These are phyloP conservation scores for Muscicapa striata DNA, from an alignment of 2,797 vertebrate species.

Conservation along the genomic window DNA sequence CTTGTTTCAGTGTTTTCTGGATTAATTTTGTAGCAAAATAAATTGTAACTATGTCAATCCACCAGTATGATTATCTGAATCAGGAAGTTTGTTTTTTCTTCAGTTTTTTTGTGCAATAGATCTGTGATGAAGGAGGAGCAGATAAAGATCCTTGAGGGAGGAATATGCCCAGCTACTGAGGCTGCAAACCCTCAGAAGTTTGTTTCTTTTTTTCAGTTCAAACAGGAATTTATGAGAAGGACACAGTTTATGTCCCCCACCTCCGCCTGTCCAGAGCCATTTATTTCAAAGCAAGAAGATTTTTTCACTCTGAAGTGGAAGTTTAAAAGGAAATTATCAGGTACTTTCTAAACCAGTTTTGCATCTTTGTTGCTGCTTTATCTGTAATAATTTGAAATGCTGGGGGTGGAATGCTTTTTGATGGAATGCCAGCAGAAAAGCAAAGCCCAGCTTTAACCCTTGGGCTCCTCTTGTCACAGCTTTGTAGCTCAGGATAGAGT, in stretches of 20 bases:
- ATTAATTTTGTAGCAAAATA: not conserved
- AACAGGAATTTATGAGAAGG: not conserved
- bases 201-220: not conserved
- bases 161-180: not conserved
- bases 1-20: not conserved
- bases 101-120: not conserved
- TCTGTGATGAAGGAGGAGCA: not conserved
- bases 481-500: not conserved
- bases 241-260: not conserved
- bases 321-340: conserved; percentile 28
- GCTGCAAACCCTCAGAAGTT: not conserved
- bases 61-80: not conserved
- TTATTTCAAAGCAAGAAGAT: conserved; percentile 26
- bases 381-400: conserved; percentile 25
- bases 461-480: not conserved
- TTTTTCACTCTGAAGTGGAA: conserved; percentile 20
- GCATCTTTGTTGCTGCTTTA: conserved; percentile 19
- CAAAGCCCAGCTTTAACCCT: not conserved
- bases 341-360: conserved; percentile 39
- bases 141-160: not conserved
- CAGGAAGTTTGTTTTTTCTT: not conserved
- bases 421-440: not conserved
- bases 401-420: not conserved
- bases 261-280: not conserved
- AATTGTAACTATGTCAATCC: not conserved